These are phyloP conservation scores for Hylomyscus alleni DNA, from an alignment of 2,797 vertebrate species.

Conservation along the genomic window DNA sequence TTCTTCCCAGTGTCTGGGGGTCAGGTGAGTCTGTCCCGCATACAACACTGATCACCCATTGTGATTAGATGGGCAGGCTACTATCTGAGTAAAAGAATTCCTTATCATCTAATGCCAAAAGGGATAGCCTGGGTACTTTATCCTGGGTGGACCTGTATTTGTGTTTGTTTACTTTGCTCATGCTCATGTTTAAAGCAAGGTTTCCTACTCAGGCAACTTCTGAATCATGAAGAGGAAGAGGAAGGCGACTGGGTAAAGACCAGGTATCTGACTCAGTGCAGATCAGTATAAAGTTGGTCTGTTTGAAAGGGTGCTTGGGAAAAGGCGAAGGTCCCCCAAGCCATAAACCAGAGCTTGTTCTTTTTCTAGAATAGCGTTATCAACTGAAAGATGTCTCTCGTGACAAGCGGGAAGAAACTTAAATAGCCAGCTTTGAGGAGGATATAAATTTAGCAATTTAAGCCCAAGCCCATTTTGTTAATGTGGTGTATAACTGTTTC, in stretches of 20 bases:
- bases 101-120: conserved; percentile 48
- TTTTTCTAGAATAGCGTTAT: conserved; percentile 45
- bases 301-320: not conserved
- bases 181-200: not conserved
- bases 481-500: not conserved
- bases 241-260: not conserved
- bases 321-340: not conserved
- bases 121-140: not conserved
- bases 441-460: conserved; percentile 26
- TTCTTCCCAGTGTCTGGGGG: conserved; percentile 13
- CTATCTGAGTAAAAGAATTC: conserved; percentile 42
- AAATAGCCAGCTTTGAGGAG: conserved; percentile 32
- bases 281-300: not conserved
- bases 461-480: conserved; percentile 50
- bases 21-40: not conserved
- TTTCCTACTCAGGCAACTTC: not conserved
- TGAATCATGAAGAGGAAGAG: conserved; percentile 24
- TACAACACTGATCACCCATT: not conserved
- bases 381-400: not conserved
- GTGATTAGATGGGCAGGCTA: conserved; percentile 54
- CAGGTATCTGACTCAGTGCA: not conserved
- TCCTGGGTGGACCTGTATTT: not conserved
- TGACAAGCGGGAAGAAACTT: not conserved
- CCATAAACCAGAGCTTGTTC: not conserved
- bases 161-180: conserved; percentile 22